phyloP scores from a whole-genome alignment of 2,797 vertebrate genomes.

The Eospalax fontanierii region DNA sequence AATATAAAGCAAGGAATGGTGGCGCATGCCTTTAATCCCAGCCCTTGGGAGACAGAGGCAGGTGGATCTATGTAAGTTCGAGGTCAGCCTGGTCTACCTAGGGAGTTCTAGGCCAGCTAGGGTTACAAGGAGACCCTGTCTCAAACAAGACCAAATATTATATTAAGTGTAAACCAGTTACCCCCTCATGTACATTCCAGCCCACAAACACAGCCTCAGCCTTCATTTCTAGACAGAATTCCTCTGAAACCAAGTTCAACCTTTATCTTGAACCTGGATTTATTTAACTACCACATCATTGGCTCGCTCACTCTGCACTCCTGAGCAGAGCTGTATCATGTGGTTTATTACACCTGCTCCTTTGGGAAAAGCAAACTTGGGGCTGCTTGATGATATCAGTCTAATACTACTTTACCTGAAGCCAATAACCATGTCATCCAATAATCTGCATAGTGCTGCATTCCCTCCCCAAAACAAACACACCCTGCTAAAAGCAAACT shows the following conservation, averaged over 20 bases:
- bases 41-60: too few relatives aligned
- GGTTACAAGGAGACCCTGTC: too few relatives aligned
- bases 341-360: constrained; percentile 24
- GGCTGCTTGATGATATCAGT: constrained; percentile 6
- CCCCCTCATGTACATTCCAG: background rate
- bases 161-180: background rate
- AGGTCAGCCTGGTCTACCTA: too few relatives aligned
- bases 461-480: background rate
- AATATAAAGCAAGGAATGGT: too few relatives aligned
- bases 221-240: constrained; percentile 45
- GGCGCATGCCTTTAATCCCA: too few relatives aligned
- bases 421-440: background rate
- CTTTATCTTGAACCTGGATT: background rate
- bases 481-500: constrained; percentile 38
- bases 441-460: background rate
- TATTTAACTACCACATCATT: background rate
- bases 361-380: constrained; percentile 17
- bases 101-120: too few relatives aligned
- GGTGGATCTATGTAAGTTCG: too few relatives aligned
- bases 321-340: background rate
- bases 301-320: background rate
- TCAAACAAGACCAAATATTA: too few relatives aligned
- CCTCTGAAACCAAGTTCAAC: constrained; percentile 65
- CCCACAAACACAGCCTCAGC: background rate
- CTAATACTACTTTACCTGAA: background rate